Evolutionary conservation across 1,140 invertebrate species (phyloP).

Genomic region (Planococcus citri): DNA sequence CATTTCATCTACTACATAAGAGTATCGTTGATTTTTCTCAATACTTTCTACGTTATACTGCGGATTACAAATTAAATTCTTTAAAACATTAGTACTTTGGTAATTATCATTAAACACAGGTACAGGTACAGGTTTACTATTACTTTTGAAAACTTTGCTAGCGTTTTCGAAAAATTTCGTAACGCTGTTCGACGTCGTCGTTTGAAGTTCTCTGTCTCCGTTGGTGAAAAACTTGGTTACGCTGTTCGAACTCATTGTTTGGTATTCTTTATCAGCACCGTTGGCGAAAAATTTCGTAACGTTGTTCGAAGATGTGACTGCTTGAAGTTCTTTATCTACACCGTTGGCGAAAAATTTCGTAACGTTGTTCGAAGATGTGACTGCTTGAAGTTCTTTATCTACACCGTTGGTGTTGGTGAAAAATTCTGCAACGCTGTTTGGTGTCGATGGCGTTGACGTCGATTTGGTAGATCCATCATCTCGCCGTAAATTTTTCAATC

Average conservation of each 20-base stretch:
- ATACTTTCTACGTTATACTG: constrained; percentile 12
- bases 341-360: neutral
- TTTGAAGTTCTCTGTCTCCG: neutral
- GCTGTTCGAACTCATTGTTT: neutral
- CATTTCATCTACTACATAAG: neutral
- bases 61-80: neutral
- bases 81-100: neutral
- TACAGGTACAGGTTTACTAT: neutral
- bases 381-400: too few species aligned
- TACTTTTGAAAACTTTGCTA: constrained; percentile 10
- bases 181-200: neutral
- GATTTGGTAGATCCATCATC: neutral
- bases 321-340: too few species aligned
- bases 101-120: neutral
- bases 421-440: neutral
- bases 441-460: too few species aligned
- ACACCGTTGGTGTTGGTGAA: neutral
- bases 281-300: neutral
- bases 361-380: neutral
- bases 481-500: neutral
- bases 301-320: neutral
- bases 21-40: constrained; percentile 9
- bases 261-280: too few species aligned
- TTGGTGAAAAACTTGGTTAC: neutral
- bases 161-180: constrained; percentile 11